These are phyloP conservation scores for Drosophila jambulina DNA, from an alignment of 1,140 invertebrate genomes.

Conservation along the genomic window DNA sequence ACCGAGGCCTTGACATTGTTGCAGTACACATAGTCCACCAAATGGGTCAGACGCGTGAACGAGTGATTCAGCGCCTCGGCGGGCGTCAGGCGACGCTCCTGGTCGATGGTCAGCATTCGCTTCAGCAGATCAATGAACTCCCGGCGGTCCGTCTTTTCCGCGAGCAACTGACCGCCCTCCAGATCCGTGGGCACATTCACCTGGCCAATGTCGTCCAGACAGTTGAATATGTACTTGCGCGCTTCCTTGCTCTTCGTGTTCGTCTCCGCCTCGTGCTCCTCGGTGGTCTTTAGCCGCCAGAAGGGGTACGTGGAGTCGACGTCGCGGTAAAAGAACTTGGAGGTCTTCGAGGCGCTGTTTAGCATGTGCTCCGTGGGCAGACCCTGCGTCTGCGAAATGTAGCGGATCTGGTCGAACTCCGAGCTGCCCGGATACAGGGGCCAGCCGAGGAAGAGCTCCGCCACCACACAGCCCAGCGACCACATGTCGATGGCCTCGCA, in stretches of 20 bases:
- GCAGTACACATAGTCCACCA: constrained; percentile 98
- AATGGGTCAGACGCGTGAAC: constrained; percentile 96
- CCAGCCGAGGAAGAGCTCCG: constrained; percentile 99
- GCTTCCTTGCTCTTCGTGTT: constrained; percentile 99
- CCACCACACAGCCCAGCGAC: constrained; percentile 99
- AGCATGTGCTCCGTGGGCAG: constrained; percentile 99
- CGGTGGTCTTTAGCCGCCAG: constrained; percentile 98
- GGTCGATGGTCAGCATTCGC: constrained; percentile 98
- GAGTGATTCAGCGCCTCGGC: constrained; percentile 97
- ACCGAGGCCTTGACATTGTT: constrained; percentile 98
- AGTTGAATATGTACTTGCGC: constrained; percentile 99
- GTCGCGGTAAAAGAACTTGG: constrained; percentile 99
- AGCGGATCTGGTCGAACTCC: constrained; percentile 99
- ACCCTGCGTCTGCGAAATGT: constrained; percentile 91
- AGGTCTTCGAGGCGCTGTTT: constrained; percentile 99
- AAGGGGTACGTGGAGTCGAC: constrained; percentile 98
- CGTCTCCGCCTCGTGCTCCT: constrained; percentile 99
- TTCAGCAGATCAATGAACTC: constrained; percentile 99
- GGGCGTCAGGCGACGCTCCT: constrained; percentile 97
- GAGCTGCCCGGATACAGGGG: constrained; percentile 99
- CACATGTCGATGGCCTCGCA: constrained; percentile 99
- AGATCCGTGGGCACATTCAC: constrained; percentile 99
- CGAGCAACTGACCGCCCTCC: constrained; percentile 96
- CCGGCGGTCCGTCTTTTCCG: constrained; percentile 97
- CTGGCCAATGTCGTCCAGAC: constrained; percentile 98